These are phyloP conservation scores for Platycercus adscitus DNA, from an alignment of 2,113 vertebrate genomes.

Conservation along the genomic window DNA sequence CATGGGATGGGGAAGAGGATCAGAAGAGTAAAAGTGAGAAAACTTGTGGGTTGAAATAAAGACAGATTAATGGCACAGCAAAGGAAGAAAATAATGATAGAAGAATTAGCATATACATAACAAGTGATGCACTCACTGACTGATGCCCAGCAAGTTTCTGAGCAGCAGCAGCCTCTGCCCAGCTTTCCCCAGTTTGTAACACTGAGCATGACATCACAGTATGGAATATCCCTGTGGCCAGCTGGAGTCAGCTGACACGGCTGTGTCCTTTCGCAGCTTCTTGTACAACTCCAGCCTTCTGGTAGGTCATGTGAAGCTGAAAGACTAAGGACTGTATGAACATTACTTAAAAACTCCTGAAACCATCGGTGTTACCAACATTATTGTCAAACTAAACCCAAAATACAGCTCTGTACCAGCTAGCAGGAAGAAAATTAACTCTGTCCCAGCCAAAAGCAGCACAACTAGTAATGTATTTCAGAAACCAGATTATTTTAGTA, in stretches of 20 bases:
- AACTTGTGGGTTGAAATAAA: background rate
- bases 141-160: background rate
- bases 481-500: background rate
- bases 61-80: background rate
- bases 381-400: background rate
- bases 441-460: background rate
- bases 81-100: background rate
- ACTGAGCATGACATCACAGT: background rate
- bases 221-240: background rate
- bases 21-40: background rate
- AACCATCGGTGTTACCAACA: background rate
- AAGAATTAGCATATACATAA: background rate
- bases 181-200: background rate
- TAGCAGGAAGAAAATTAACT: background rate
- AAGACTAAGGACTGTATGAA: background rate
- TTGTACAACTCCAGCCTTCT: background rate
- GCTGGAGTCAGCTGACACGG: background rate
- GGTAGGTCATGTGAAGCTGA: background rate
- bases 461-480: background rate
- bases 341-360: background rate
- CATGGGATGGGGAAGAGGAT: background rate
- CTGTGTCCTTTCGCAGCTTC: background rate
- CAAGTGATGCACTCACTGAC: background rate
- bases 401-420: background rate
- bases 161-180: background rate